Evolutionary conservation across 2,888 invertebrate species (phyloP).

Genomic region (Deilephila porcellus): DNA sequence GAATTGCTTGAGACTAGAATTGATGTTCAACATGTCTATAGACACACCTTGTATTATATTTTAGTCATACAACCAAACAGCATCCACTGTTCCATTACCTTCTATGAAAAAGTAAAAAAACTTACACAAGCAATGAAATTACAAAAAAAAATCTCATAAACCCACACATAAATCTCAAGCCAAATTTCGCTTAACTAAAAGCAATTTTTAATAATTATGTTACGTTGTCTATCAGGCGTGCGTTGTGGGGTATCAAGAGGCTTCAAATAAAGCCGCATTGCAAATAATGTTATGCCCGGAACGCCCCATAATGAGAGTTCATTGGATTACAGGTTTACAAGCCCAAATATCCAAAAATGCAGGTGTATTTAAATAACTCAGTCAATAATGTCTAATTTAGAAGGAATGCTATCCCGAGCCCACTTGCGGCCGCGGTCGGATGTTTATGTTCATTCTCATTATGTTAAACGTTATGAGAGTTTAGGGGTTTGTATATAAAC

Average conservation of each 20-base stretch:
- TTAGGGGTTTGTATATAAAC: constrained; percentile 53
- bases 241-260: constrained; percentile 75
- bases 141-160: constrained; percentile 40
- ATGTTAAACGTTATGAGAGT: constrained; percentile 69
- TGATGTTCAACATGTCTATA: no score
- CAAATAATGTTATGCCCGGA: constrained; percentile 79
- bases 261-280: constrained; percentile 67
- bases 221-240: constrained; percentile 69
- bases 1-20: no score
- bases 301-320: constrained; percentile 80
- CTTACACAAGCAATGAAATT: background rate
- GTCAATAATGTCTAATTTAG: constrained; percentile 79
- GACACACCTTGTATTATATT: no score
- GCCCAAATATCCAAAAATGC: constrained; percentile 82
- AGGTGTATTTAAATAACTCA: constrained; percentile 83
- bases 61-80: background rate
- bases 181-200: constrained; percentile 67
- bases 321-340: constrained; percentile 80
- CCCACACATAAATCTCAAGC: constrained; percentile 33
- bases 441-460: constrained; percentile 78
- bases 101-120: no score
- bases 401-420: constrained; percentile 53
- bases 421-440: constrained; percentile 52
- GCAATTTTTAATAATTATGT: constrained; percentile 84
- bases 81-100: background rate